Evolutionary conservation across 2,113 vertebrate species (phyloP).

Genomic region (Ifrita kowaldi): DNA sequence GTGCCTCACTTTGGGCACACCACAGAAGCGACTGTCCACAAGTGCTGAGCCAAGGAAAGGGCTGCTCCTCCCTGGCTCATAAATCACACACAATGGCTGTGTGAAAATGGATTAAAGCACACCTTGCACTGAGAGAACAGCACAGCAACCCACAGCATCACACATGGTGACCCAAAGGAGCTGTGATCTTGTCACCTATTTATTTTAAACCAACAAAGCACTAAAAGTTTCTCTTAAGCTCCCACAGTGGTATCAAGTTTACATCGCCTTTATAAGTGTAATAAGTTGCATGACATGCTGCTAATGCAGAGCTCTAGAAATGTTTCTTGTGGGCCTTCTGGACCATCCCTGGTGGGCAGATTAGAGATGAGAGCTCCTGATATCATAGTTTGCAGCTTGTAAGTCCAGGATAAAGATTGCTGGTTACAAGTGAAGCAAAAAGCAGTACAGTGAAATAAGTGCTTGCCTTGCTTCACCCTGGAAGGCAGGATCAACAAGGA

Average conservation of each 20-base stretch:
- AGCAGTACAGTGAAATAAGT: background rate
- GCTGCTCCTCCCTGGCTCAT: background rate
- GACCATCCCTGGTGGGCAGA: background rate
- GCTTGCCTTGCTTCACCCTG: background rate
- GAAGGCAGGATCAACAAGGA: slow-evolving; percentile 22
- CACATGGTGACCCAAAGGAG: background rate
- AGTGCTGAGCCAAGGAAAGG: background rate
- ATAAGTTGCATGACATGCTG: background rate
- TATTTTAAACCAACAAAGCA: background rate
- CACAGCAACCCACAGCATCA: background rate
- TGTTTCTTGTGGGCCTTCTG: background rate
- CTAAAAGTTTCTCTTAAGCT: background rate
- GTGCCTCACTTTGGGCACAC: background rate
- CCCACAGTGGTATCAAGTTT: background rate
- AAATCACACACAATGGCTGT: background rate
- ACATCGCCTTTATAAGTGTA: background rate
- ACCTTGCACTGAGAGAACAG: background rate
- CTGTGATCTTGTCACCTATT: background rate
- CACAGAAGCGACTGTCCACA: background rate
- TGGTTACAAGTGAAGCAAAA: background rate
- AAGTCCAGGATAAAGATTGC: background rate
- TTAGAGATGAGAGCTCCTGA: background rate
- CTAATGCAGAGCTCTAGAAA: background rate
- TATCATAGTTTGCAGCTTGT: background rate
- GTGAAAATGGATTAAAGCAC: background rate